Conservation (phyloP, 2,888 invertebrate species). For the Poecilus cupreus region DNA sequence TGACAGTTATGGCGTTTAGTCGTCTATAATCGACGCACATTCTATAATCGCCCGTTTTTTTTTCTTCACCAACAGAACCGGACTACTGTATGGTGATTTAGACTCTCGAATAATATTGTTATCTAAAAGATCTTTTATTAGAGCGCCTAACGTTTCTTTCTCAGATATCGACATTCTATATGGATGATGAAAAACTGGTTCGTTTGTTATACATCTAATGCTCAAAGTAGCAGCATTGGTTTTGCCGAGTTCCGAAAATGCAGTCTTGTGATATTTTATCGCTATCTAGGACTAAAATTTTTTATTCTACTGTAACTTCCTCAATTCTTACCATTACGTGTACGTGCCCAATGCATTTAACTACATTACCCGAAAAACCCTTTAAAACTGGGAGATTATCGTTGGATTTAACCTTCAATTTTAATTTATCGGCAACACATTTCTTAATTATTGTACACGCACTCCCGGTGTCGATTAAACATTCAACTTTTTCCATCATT, state of each 20-base stretch:
- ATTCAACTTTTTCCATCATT: background rate
- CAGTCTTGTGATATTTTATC: background rate
- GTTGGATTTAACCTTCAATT: too few relatives aligned
- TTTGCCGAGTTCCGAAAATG: constrained; percentile 52
- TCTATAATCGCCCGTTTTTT: constrained; percentile 62
- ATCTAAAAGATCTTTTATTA: constrained; percentile 61
- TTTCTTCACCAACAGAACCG: too few relatives aligned
- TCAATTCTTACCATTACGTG: too few relatives aligned
- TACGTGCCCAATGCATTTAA: too few relatives aligned
- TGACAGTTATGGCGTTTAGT: constrained; percentile 65
- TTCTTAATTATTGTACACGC: background rate
- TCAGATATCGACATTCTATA: constrained; percentile 63
- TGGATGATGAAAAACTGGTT: constrained; percentile 61
- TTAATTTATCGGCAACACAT: background rate
- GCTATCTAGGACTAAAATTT: background rate
- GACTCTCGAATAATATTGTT: constrained; percentile 63
- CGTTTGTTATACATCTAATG: constrained; percentile 54
- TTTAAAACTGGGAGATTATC: background rate
- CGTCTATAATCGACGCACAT: constrained; percentile 65
- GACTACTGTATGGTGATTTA: constrained; percentile 64
- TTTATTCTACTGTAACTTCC: background rate
- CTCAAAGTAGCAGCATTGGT: constrained; percentile 58
- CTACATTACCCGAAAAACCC: background rate
- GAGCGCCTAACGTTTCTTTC: constrained; percentile 60
- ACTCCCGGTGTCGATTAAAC: background rate